phyloP scores from a whole-genome alignment of 2,113 vertebrate species.

The Rhineura floridana region DNA sequence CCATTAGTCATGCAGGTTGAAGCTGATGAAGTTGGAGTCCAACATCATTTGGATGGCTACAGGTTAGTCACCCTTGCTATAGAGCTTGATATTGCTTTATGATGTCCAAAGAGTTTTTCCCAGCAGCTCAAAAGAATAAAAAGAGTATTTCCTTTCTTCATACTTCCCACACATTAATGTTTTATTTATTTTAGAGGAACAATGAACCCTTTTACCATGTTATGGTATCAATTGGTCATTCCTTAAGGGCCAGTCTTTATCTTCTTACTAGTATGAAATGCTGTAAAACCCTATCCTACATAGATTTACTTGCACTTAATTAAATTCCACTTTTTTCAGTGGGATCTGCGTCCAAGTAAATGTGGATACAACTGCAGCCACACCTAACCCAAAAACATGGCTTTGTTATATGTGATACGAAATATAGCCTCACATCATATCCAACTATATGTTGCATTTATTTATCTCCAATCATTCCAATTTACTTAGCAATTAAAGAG shows the following conservation, averaged over 20 bases:
- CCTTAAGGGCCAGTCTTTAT: conserved; percentile 43
- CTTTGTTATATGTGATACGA: conserved; percentile 1
- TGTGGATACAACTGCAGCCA: background rate
- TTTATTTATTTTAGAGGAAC: background rate
- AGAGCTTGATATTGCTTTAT: background rate
- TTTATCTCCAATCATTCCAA: background rate
- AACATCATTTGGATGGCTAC: no score
- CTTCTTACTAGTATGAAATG: conserved; percentile 27
- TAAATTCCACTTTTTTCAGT: background rate
- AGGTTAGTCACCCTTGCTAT: no score
- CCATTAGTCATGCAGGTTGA: no score
- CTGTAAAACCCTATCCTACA: background rate
- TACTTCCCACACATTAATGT: background rate
- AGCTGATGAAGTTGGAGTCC: no score
- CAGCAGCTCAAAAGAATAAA: background rate
- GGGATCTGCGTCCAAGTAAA: background rate
- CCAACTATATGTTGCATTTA: background rate
- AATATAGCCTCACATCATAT: background rate
- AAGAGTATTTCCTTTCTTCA: background rate
- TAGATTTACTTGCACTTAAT: background rate
- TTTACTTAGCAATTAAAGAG: background rate
- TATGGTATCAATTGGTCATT: background rate
- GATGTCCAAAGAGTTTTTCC: background rate
- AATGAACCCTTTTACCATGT: conserved; percentile 12
- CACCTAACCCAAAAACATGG: conserved; percentile 44